Evolutionary conservation across 2,888 invertebrate species (phyloP).

Genomic region (Prionchulus punctatus): DNA sequence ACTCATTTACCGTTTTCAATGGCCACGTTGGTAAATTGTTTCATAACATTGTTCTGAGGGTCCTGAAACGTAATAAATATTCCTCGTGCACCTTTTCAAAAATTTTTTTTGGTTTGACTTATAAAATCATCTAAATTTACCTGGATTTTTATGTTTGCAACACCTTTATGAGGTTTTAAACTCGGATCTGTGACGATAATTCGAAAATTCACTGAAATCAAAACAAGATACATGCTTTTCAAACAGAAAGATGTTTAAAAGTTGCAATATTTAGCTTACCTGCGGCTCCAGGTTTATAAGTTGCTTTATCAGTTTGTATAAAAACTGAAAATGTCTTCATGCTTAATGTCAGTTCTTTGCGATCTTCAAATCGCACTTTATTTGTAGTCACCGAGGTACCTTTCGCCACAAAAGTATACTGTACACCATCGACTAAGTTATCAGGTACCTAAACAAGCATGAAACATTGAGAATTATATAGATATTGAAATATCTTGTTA

Average conservation of each 20-base stretch:
- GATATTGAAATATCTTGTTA: no score
- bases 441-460: no score
- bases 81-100: no score
- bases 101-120: no score
- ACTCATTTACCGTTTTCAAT: conserved; percentile 22
- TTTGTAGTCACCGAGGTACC: neutral
- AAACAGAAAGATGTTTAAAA: no score
- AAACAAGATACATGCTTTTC: no score
- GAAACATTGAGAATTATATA: no score
- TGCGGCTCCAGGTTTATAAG: conserved; percentile 55
- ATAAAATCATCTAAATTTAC: no score
- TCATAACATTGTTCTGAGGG: conserved; percentile 30
- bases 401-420: no score
- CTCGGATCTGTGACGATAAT: conserved; percentile 57
- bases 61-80: conserved; percentile 17
- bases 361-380: conserved; percentile 15
- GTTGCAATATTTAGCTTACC: conserved; percentile 19
- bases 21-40: conserved; percentile 21
- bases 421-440: no score
- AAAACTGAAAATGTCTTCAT: conserved; percentile 67
- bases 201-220: conserved; percentile 56
- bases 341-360: conserved; percentile 45
- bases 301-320: conserved; percentile 75
- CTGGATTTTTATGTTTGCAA: conserved; percentile 49
- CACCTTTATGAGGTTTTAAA: conserved; percentile 48